Conservation (phyloP, 2,113 vertebrate species). For the Anguilla rostrata region DNA sequence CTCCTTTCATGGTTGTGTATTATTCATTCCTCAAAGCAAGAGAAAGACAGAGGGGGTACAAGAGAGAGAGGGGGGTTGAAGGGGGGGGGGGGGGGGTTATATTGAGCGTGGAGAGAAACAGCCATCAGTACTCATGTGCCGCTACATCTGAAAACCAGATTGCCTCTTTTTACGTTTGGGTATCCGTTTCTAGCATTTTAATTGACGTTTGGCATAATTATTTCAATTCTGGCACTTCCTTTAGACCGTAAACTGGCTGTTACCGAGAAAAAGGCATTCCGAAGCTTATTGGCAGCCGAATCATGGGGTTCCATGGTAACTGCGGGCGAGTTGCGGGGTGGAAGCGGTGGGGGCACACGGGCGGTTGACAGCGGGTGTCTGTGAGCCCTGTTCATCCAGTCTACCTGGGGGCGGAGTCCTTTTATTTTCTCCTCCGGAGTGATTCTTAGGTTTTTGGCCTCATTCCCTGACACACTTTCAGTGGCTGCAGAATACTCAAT, state of each 20-base stretch:
- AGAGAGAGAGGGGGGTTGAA: too few relatives aligned
- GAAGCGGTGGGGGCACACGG: neutral
- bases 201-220: neutral
- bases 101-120: neutral
- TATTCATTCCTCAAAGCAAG: neutral
- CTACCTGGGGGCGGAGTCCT: neutral
- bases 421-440: neutral
- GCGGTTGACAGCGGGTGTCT: neutral
- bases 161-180: neutral
- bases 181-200: neutral
- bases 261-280: neutral
- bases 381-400: neutral
- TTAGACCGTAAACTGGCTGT: neutral
- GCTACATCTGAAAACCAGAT: neutral
- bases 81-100: neutral
- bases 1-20: neutral
- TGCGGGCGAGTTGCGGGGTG: neutral
- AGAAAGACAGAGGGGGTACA: neutral
- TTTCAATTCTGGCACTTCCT: neutral
- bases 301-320: neutral
- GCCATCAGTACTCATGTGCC: neutral
- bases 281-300: neutral
- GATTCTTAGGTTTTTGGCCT: neutral
- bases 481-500: neutral
- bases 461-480: neutral